phyloP scores from a whole-genome alignment of 2,113 vertebrate genomes.

The Mohoua ochrocephala region DNA sequence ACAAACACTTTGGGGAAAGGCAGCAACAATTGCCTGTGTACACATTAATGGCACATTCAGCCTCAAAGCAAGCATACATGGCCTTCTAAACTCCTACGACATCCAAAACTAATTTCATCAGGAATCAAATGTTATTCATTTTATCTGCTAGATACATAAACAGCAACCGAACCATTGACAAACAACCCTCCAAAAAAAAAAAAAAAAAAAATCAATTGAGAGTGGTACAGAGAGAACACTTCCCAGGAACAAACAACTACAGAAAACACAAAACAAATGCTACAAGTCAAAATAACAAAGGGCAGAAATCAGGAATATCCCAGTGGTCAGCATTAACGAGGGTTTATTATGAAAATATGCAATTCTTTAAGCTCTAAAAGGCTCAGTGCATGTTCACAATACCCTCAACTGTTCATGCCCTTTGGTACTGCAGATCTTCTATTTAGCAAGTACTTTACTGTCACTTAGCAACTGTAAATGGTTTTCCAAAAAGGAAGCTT shows the following conservation, averaged over 20 bases:
- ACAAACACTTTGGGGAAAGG: neutral
- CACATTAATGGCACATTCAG: neutral
- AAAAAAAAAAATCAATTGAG: neutral
- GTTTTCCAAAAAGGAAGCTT: conserved; percentile 35
- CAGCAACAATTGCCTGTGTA: neutral
- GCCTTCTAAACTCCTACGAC: neutral
- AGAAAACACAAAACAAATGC: neutral
- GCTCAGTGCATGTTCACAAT: neutral
- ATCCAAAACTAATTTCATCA: neutral
- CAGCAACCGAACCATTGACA: neutral
- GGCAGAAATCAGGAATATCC: neutral
- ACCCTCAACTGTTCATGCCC: conserved; percentile 20
- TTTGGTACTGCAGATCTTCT: neutral
- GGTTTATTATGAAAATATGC: neutral
- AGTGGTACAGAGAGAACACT: neutral
- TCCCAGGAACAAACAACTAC: neutral
- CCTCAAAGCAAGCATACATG: neutral
- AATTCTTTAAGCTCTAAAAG: neutral
- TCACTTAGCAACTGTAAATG: conserved; percentile 55
- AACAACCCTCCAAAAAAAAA: neutral
- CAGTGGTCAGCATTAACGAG: neutral
- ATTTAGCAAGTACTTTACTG: conserved; percentile 14
- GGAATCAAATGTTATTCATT: neutral
- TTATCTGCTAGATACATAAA: neutral
- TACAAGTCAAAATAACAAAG: neutral